These are phyloP conservation scores for Manis javanica DNA, from an alignment of 2,797 vertebrate genomes.

Conservation along the genomic window DNA sequence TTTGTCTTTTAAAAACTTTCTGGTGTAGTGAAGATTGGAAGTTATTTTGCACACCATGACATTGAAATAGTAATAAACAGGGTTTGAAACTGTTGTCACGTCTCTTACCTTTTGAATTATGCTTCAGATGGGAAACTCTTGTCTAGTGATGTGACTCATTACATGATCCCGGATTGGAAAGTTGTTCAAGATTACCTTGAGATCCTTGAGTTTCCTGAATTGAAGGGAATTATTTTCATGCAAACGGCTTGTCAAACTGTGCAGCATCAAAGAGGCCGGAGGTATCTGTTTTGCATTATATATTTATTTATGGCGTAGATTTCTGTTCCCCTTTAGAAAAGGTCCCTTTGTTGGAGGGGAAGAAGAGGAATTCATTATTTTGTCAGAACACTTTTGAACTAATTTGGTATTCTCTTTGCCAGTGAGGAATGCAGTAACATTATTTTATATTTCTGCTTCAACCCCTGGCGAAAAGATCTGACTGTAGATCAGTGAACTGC, in stretches of 20 bases:
- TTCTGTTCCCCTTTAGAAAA: background rate
- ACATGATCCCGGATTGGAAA: constrained; percentile 94
- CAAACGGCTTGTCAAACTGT: constrained; percentile 95
- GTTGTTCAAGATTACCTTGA: constrained; percentile 95
- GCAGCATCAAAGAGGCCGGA: constrained; percentile 94
- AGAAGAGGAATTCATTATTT: constrained; percentile 35
- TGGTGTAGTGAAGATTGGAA: constrained; percentile 38
- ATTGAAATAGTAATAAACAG: constrained; percentile 33
- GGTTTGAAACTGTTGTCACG: constrained; percentile 46
- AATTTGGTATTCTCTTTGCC: constrained; percentile 66
- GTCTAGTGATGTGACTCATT: constrained; percentile 93
- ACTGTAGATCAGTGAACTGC: constrained; percentile 56
- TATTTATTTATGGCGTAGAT: constrained; percentile 37
- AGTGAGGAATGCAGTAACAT: constrained; percentile 20
- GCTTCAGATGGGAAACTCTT: constrained; percentile 93
- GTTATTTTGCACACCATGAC: constrained; percentile 25
- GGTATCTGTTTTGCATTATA: constrained; percentile 86
- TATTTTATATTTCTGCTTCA: constrained; percentile 55
- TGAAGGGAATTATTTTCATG: constrained; percentile 95
- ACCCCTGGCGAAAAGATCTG: constrained; percentile 38
- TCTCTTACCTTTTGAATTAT: constrained; percentile 70
- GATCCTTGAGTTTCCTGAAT: constrained; percentile 94
- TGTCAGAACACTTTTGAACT: constrained; percentile 60
- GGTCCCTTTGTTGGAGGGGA: background rate
- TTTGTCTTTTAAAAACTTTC: constrained; percentile 61